These are phyloP conservation scores for Nasua narica DNA, from an alignment of 2,797 vertebrate genomes.

Conservation along the genomic window DNA sequence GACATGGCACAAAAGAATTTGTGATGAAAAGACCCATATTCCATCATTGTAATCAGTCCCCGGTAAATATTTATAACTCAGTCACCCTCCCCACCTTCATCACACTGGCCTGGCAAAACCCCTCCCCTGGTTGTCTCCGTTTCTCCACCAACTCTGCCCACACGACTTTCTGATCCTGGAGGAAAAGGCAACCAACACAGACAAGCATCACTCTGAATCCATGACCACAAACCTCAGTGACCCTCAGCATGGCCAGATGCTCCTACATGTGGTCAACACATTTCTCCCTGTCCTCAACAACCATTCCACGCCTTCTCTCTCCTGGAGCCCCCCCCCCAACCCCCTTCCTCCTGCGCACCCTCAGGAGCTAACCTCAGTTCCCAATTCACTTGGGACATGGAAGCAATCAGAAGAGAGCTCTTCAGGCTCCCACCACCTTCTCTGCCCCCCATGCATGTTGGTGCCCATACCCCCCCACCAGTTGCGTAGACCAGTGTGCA, in stretches of 20 bases:
- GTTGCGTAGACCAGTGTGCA: no score
- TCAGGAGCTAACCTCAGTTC: accelerated
- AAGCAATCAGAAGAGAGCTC: not conserved
- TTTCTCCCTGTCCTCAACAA: not conserved
- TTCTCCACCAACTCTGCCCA: not conserved
- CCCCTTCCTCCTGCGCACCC: not conserved
- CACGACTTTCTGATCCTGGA: not conserved
- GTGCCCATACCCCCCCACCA: not conserved
- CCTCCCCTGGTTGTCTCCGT: not conserved
- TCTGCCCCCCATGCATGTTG: not conserved
- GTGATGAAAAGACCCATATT: not conserved
- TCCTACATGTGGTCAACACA: not conserved
- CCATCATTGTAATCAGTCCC: not conserved
- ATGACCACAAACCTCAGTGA: not conserved
- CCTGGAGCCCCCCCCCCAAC: not conserved
- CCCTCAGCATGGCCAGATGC: not conserved
- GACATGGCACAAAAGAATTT: not conserved
- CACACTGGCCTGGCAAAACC: not conserved
- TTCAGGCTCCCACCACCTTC: not conserved
- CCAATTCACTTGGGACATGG: not conserved
- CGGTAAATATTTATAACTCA: not conserved
- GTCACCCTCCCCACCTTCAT: not conserved
- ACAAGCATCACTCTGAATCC: not conserved
- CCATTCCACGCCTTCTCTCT: no score
- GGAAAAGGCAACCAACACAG: not conserved